A percentile compares a stretch with the other conserved stretches of the same genome.
Conservation (phyloP, 2,113 vertebrate species). For the Diadophis punctatus region DNA sequence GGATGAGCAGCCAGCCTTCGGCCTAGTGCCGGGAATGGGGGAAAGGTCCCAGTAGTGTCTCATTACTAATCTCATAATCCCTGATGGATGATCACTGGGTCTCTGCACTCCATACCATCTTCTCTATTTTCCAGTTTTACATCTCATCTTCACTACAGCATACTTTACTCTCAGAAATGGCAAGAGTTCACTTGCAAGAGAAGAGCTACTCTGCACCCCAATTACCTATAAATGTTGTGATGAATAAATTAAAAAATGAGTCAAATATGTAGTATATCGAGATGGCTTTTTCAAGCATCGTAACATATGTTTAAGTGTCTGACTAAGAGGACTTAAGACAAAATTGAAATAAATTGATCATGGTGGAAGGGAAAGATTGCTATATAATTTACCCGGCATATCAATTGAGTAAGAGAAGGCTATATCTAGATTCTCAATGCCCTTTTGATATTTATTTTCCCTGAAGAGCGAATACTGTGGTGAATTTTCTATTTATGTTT, state of each 20-base stretch:
- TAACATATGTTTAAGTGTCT: constrained; percentile 9
- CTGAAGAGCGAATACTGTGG: constrained; percentile 46
- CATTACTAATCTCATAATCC: not conserved
- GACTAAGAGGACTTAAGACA: constrained; percentile 17
- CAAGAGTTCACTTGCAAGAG: not conserved
- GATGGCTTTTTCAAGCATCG: not conserved
- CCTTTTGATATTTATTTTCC: constrained; percentile 38
- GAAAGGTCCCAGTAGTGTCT: not conserved
- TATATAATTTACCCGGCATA: not conserved
- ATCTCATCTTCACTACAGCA: not conserved
- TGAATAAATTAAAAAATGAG: constrained; percentile 4
- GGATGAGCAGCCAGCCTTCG: not conserved
- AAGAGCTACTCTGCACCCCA: not conserved
- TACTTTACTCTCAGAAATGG: constrained; percentile 24
- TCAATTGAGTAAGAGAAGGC: constrained; percentile 1
- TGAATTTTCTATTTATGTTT: constrained; percentile 64
- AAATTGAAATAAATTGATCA: constrained; percentile 21
- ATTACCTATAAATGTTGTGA: constrained; percentile 23
- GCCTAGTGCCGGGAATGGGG: not conserved
- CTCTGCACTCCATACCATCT: not conserved
- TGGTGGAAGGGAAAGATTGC: constrained; percentile 22
- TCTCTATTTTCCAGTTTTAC: not conserved
- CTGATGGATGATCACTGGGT: not conserved
- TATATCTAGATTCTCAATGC: constrained; percentile 33
- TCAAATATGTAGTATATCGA: not conserved